Base-by-base conservation (phyloP, 2,797 vertebrate genomes). In the Furcifer pardalis region DNA sequence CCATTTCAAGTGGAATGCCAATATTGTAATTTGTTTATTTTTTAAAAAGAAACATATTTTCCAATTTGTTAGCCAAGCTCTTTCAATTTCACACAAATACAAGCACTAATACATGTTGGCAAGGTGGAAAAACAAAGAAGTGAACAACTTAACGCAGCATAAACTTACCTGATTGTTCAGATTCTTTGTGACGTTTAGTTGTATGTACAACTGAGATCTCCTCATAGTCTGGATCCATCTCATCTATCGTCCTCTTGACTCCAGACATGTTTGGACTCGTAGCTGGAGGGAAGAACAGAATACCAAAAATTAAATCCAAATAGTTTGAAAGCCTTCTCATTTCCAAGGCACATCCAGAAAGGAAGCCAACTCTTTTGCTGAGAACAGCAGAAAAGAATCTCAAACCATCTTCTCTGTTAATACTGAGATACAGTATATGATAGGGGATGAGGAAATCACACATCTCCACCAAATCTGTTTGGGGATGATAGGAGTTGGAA, bases 141-240 rank as follows among this genome's bases (percentile, higher is more conserved):
- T 15, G 21, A 56, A 56, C 52, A 19, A n/a, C n/a, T n/a, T n/a
- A 42, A 40, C 21, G 60, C n/a, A 81, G 52, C 19, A 27, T 46
- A 21, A 27, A 12, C 63, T 37, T 69, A 99, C 99, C 98, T 96
- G 97, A 98, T 86, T 97, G 97, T 63, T 99, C 99, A 0, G 95
- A 95, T 1, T 96, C 96, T 95, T 98, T 98, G 92, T 97, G 97
- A 84, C 97, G 97, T 91, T 99, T 99, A 91, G 82, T 98, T 77
- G 97, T 97, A 86, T 96, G 97, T 0, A 97, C 87, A 87, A 97
- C 69, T 1, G 97, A 96, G 82, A 99, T 96, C 59, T 99, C 98
- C 84, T 99, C 98, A 82, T 99, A 99, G 91, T 99, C 99, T 0
- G 99, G 98, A 92, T 99, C 99, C 46, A 96, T 98, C 92, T 97